Evolutionary conservation across 2,113 vertebrate genomes (phyloP).

Genomic region (Heloderma charlesbogerti): DNA sequence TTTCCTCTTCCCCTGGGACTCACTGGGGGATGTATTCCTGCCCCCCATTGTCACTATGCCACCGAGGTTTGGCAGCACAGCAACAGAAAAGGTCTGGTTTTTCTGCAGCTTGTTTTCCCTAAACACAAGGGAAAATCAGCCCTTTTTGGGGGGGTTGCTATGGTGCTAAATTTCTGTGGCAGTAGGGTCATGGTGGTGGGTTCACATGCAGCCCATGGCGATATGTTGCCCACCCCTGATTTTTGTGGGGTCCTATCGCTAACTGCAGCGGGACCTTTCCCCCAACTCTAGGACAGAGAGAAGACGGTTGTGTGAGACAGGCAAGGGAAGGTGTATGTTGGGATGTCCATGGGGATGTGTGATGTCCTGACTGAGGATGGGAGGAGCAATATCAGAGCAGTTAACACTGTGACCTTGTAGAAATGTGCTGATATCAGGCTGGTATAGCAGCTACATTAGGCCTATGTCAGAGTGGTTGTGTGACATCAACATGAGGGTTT

Average conservation of each 20-base stretch:
- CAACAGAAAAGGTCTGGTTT: too few species aligned
- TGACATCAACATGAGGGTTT: not conserved
- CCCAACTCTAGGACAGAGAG: not conserved
- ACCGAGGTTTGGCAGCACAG: too few species aligned
- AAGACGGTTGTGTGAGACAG: not conserved
- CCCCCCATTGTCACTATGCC: too few species aligned
- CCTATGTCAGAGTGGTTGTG: not conserved
- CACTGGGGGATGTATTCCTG: too few species aligned
- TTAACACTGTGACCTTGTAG: not conserved
- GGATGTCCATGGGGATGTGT: not conserved
- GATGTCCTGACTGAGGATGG: not conserved
- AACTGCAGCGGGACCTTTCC: not conserved
- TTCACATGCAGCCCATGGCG: too few species aligned
- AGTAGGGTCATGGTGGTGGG: too few species aligned
- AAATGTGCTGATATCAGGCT: not conserved
- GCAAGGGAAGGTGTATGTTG: not conserved
- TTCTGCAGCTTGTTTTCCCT: too few species aligned
- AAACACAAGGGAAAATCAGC: too few species aligned
- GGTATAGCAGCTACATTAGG: not conserved
- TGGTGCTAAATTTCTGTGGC: too few species aligned
- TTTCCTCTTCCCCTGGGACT: too few species aligned
- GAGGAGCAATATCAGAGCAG: not conserved
- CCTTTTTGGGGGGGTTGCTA: too few species aligned
- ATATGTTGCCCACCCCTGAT: too few species aligned
- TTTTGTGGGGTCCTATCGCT: not conserved